phyloP scores from a whole-genome alignment of 2,797 vertebrate species.

The Enoplosus armatus region DNA sequence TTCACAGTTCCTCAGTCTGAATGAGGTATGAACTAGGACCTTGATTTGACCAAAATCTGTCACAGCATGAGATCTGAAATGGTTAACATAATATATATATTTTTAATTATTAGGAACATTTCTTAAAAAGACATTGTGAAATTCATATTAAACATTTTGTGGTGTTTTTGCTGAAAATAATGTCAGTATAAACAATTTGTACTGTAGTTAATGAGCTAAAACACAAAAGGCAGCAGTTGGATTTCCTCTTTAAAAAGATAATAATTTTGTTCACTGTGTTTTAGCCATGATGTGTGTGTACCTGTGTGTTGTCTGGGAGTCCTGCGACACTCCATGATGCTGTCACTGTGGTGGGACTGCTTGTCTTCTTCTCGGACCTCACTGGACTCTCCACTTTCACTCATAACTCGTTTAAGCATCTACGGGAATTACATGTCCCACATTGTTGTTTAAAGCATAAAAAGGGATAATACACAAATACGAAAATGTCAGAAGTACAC shows the following conservation, averaged over 20 bases:
- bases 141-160: neutral
- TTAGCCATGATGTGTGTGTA: neutral
- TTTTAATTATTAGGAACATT: neutral
- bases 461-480: neutral
- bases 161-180: neutral
- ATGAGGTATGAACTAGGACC: neutral
- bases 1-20: neutral
- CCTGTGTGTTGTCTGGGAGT: constrained; percentile 63
- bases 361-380: constrained; percentile 85
- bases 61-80: too few relatives aligned
- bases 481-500: neutral
- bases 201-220: neutral
- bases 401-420: constrained; percentile 93
- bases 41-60: too few relatives aligned
- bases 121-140: neutral
- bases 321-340: constrained; percentile 83
- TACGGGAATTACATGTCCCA: constrained; percentile 55
- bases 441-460: neutral
- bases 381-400: constrained; percentile 73
- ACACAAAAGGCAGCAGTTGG: neutral
- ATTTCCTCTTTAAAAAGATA: neutral
- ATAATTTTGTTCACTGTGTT: neutral
- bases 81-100: neutral
- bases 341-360: constrained; percentile 91
- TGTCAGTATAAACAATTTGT: neutral